These are phyloP conservation scores for Laupala kohalensis DNA, from an alignment of 1,140 invertebrate genomes.

Conservation along the genomic window DNA sequence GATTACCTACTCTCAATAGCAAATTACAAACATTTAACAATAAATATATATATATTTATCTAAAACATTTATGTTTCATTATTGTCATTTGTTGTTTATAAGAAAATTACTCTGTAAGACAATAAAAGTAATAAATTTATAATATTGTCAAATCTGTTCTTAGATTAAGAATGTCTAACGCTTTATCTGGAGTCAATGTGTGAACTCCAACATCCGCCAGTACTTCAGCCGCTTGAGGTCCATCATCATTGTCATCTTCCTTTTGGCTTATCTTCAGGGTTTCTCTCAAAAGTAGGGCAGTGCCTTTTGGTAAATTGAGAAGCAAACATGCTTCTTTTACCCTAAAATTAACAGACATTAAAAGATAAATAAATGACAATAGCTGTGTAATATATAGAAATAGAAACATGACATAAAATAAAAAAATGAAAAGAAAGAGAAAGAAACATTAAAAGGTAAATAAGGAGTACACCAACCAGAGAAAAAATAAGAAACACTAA, in stretches of 20 bases:
- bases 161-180: constrained; percentile 38
- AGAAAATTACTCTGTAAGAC: too few species aligned
- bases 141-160: constrained; percentile 32
- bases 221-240: constrained; percentile 31
- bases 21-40: too few species aligned
- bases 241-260: constrained; percentile 25
- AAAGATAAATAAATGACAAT: constrained; percentile 13
- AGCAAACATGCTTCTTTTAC: constrained; percentile 65
- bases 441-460: too few species aligned
- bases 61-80: too few species aligned
- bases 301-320: constrained; percentile 59
- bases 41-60: too few species aligned
- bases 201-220: constrained; percentile 50
- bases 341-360: constrained; percentile 34
- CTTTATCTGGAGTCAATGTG: constrained; percentile 41
- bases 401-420: too few species aligned
- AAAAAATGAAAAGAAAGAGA: too few species aligned
- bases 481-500: too few species aligned
- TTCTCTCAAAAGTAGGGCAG: constrained; percentile 58
- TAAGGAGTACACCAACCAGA: too few species aligned
- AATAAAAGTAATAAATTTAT: too few species aligned
- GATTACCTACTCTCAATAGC: too few species aligned
- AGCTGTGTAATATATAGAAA: background rate
- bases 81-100: too few species aligned
- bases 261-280: constrained; percentile 31